These are phyloP conservation scores for Scytalopus superciliaris DNA, from an alignment of 2,113 vertebrate species.

Conservation along the genomic window DNA sequence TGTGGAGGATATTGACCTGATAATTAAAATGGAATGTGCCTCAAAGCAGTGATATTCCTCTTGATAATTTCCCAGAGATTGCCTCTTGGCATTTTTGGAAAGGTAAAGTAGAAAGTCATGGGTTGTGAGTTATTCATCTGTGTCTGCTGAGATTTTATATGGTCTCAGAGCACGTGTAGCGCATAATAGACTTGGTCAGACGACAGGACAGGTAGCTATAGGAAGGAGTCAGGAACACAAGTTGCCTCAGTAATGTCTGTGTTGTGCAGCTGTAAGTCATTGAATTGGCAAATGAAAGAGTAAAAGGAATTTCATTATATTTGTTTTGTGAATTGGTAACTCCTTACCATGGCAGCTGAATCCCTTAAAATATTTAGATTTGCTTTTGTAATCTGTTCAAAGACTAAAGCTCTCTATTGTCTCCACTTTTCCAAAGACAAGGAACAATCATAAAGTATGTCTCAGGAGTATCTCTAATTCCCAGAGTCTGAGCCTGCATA, in stretches of 20 bases:
- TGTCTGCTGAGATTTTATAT: not conserved
- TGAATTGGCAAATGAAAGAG: not conserved
- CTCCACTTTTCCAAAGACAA: conserved; percentile 37
- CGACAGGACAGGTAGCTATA: not conserved
- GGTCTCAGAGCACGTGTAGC: rapidly evolving
- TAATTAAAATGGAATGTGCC: not conserved
- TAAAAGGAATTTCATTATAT: conserved; percentile 25
- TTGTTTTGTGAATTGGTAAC: conserved; percentile 45
- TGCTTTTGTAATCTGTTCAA: conserved; percentile 55
- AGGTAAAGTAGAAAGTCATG: not conserved
- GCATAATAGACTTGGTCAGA: not conserved
- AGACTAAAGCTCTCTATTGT: conserved; percentile 48
- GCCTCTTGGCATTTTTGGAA: not conserved
- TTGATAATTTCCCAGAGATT: not conserved
- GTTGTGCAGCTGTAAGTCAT: not conserved
- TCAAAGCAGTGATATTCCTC: not conserved
- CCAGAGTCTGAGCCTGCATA: conserved; percentile 50
- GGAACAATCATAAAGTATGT: conserved; percentile 39
- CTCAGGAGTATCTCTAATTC: conserved; percentile 51
- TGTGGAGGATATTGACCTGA: not conserved
- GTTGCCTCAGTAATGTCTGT: not conserved
- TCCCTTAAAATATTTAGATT: conserved; percentile 54
- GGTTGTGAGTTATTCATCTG: not conserved
- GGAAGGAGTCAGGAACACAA: not conserved
- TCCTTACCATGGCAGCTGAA: conserved; percentile 4